phyloP scores from a whole-genome alignment of 1,140 invertebrate species.

The Hormaphis cornu region DNA sequence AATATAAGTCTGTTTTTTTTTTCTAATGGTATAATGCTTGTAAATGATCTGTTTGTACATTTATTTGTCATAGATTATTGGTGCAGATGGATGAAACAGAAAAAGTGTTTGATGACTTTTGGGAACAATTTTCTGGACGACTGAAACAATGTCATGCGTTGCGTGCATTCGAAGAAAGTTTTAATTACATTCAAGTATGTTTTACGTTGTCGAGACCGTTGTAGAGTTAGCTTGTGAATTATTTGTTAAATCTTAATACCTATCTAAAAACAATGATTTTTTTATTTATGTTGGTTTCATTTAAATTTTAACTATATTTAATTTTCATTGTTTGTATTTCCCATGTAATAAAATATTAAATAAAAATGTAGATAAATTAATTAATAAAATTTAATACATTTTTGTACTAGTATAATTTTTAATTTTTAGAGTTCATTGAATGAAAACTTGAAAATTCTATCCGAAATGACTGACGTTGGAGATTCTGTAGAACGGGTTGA shows the following conservation, averaged over 20 bases:
- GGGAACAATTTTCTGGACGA: conserved; percentile 78
- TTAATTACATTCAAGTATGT: conserved; percentile 62
- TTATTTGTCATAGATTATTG: conserved; percentile 43
- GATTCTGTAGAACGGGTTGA: conserved; percentile 72
- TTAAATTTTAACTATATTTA: not conserved
- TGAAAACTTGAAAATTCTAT: conserved; percentile 59
- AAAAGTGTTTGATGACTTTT: conserved; percentile 85
- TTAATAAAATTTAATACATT: no score
- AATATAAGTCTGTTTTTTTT: no score
- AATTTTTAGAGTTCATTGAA: conserved; percentile 20
- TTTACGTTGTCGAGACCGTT: no score
- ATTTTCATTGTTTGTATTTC: no score
- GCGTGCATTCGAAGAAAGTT: conserved; percentile 80
- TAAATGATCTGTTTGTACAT: no score
- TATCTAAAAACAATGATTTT: no score
- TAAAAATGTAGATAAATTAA: no score
- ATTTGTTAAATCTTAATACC: no score
- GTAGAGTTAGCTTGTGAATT: no score
- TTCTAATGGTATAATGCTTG: no score
- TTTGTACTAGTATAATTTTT: not conserved
- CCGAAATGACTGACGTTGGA: conserved; percentile 76
- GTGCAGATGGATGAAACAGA: conserved; percentile 93
- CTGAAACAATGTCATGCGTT: conserved; percentile 80
- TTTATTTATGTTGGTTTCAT: not conserved
- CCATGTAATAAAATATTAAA: no score